These are phyloP conservation scores for Drosophila mayri DNA, from an alignment of 1,140 invertebrate species.

Conservation along the genomic window DNA sequence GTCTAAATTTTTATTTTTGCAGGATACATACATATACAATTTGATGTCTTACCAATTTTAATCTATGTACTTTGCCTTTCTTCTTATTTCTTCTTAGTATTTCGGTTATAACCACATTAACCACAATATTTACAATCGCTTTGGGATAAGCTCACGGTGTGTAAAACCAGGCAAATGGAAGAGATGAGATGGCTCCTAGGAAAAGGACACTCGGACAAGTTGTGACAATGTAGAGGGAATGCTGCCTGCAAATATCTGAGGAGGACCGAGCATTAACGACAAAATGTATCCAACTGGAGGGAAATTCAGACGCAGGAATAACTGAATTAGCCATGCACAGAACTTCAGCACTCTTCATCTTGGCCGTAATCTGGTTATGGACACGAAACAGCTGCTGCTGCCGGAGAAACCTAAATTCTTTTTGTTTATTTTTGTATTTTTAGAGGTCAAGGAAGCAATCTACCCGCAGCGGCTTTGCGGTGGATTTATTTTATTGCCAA, in stretches of 20 bases:
- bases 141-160: constrained; percentile 16
- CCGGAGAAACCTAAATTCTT: constrained; percentile 2
- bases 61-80: background rate
- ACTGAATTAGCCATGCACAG: constrained; percentile 67
- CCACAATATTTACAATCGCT: constrained; percentile 7
- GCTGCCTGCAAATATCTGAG: constrained; percentile 32
- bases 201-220: constrained; percentile 63
- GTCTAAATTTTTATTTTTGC: background rate
- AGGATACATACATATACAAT: rapidly evolving
- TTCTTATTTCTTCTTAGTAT: background rate
- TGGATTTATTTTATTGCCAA: constrained; percentile 81
- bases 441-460: constrained; percentile 74
- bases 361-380: constrained; percentile 20
- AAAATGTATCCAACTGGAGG: constrained; percentile 30
- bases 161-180: background rate
- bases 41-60: background rate
- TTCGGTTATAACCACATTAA: constrained; percentile 5
- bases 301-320: constrained; percentile 25
- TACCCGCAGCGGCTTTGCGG: constrained; percentile 77
- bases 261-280: constrained; percentile 53
- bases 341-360: constrained; percentile 7
- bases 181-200: constrained; percentile 30
- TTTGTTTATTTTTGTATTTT: constrained; percentile 7
- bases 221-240: constrained; percentile 56
- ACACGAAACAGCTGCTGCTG: constrained; percentile 27